Evolutionary conservation across 2,113 vertebrate species (phyloP).

Genomic region (Pygoscelis antarcticus): DNA sequence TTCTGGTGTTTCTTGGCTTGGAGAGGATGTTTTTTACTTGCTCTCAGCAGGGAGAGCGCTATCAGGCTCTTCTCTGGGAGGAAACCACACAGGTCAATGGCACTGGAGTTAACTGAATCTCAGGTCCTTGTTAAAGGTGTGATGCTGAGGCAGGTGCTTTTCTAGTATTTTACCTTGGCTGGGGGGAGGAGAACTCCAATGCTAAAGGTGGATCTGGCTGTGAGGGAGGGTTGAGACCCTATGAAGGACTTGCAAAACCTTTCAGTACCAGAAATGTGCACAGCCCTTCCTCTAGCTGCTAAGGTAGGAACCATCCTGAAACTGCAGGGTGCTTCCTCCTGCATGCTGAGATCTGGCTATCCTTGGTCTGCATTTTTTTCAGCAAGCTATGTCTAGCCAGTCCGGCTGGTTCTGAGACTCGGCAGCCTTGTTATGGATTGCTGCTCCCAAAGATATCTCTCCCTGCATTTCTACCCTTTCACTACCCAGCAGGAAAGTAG

Average conservation of each 20-base stretch:
- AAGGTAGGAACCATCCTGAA: neutral
- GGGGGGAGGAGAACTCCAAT: neutral
- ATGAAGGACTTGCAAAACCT: neutral
- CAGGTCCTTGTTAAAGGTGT: neutral
- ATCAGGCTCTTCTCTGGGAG: neutral
- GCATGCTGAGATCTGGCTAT: neutral
- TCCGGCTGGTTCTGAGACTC: neutral
- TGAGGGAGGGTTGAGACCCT: neutral
- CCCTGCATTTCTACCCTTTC: neutral
- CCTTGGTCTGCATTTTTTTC: neutral
- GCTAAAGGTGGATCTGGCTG: neutral
- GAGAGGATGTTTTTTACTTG: neutral
- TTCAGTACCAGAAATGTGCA: neutral
- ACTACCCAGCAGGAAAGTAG: neutral
- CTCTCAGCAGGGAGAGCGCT: neutral
- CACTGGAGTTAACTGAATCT: neutral
- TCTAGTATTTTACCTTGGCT: neutral
- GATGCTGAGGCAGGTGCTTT: neutral
- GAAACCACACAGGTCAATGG: neutral
- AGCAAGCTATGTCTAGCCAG: neutral
- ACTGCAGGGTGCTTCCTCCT: neutral
- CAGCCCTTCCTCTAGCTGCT: neutral
- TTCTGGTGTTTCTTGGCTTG: neutral
- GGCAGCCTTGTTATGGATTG: neutral
- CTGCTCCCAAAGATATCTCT: neutral